Base-by-base conservation (phyloP, 1,140 invertebrate species). In the Heliconius melpomene region DNA sequence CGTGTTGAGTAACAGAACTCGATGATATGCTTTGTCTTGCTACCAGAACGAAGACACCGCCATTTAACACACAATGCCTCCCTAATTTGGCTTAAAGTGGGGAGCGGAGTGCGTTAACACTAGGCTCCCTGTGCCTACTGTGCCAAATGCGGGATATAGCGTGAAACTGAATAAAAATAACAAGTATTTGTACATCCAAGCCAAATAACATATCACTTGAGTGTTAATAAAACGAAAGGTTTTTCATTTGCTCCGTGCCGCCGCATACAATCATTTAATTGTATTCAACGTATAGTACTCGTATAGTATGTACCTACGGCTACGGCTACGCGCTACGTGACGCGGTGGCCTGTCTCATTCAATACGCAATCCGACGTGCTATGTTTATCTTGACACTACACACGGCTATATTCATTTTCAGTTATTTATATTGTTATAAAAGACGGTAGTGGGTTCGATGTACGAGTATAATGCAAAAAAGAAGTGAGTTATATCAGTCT, bases 191-290 rank as follows among this genome's bases (percentile, higher is more conserved):
- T 57, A 57, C 13, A 40, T 76, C 40, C 74, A 29, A 75, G 57
- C 32, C 20, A 40, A 79, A 79, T 79, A 79, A 79, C 75, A 54
- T 72, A 52, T 79, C 78, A 75, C 46, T 60, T 54, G 38, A 32
- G 70, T 75, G 78, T 75, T 75, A 79, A 79, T 75, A 79, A 79
- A 79, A 40, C 46, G 74, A 57, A 71, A 60, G 46, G 73, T 72
- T 79, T 46, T 77, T 77, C 13, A 46, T 71, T 26, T 54, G 13
- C 5, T 46, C 38, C 32, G 57, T 76, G 60, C 60, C 11, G 26
- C 60, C 23, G 60, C 60, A 66, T 66, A 11, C 23, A 66, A 66
- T 66, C 23, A 66, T 66, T 66, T 66, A 66, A 66, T 66, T 66
- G 60, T 66, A 26, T 66, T 23, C 57, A 60, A 60, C 57, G 57